These are phyloP conservation scores for Rousettus leschenaultii DNA, from an alignment of 2,113 vertebrate species.

Conservation along the genomic window DNA sequence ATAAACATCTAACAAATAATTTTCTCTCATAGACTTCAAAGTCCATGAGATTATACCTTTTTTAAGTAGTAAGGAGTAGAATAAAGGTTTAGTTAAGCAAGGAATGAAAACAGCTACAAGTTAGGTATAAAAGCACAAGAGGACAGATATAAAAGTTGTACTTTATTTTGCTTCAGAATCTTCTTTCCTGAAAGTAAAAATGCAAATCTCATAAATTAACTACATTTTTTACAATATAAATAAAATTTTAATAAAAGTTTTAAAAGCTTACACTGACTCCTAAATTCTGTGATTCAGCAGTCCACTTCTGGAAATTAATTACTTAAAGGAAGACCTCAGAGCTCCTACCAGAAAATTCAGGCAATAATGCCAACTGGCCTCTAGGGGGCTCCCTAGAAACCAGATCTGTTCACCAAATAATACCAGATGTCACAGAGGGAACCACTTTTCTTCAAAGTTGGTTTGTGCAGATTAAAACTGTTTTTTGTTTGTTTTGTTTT, in stretches of 20 bases:
- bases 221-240: background rate
- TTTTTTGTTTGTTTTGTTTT: too few species aligned
- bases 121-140: background rate
- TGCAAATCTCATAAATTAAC: background rate
- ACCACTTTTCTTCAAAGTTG: background rate
- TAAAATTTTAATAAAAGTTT: background rate
- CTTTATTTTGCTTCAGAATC: background rate
- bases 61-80: background rate
- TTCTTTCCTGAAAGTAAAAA: background rate
- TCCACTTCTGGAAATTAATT: background rate
- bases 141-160: background rate
- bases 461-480: background rate
- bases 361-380: background rate
- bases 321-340: background rate
- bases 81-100: background rate
- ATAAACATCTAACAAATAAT: background rate
- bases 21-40: background rate
- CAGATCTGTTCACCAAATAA: background rate
- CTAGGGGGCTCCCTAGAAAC: constrained; percentile 43
- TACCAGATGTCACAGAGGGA: background rate
- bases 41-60: background rate
- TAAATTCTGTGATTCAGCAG: background rate
- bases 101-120: background rate
- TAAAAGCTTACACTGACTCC: background rate
- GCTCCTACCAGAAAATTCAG: background rate